Base-by-base conservation (phyloP, 2,113 vertebrate species). In the Scytalopus superciliaris region DNA sequence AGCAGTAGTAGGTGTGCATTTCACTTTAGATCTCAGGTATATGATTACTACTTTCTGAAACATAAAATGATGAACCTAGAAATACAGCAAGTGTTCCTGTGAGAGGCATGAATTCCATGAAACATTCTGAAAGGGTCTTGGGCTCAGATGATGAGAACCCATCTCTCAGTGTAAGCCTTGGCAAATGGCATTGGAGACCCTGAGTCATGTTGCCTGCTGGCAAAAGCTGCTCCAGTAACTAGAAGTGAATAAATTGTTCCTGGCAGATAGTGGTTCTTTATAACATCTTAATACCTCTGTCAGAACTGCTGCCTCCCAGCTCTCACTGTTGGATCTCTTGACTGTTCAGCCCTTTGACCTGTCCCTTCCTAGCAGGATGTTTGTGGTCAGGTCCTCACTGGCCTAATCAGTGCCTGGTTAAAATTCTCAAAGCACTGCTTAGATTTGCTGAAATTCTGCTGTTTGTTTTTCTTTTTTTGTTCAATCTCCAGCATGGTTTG, bases 351-450 rank as follows among this genome's bases (percentile, higher is more conserved):
- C 17, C n/a, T 68, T 53, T 2, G 5, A 16, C 52, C 64, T 75
- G 40, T 70, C 53, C 23, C 42, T 80, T 85, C 57, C 49, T 81
- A 89, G n/a, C 25, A 7, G 1, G 8, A 10, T 45, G 14, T 57
- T 31, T 69, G 59, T 8, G 6, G 30, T 35, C 76, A 77, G 53
- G 30, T 49, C 73, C 62, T 94, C 40, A 33, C 25, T 64, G 11
- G 6, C 12, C 42, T 60, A 11, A 19, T 27, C 0, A 0, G 11
- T 33, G 9, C 14, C 5, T 52, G 60, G 24, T 35, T 33, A 13
- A 0, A 0, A 68, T 72, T 87, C 52, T 47, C 4, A 4, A 30
- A 63, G 24, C 25, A 21, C 64, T 77, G 42, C 66, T 89, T 79
- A 30, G 44, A 45, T 52, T 14, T 55, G 23, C 60, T 87, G 30